These are phyloP conservation scores for Gambusia holbrooki DNA, from an alignment of 2,113 vertebrate species.

Conservation along the genomic window DNA sequence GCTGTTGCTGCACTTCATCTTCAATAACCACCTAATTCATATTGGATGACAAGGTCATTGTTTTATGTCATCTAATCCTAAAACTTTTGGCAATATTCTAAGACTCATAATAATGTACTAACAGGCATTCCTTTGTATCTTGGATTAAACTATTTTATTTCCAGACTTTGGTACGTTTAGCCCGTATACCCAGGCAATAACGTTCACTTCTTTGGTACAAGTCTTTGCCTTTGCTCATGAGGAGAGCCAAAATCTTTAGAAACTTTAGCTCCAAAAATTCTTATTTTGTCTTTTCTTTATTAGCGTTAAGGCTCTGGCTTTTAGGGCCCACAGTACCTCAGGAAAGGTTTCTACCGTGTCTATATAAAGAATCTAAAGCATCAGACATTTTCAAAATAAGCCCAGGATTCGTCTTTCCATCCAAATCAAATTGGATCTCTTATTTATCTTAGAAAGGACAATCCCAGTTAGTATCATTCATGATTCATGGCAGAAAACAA, in stretches of 20 bases:
- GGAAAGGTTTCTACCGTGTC: neutral
- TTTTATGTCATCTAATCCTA: neutral
- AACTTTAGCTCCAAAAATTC: neutral
- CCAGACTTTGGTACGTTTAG: neutral
- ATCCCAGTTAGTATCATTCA: conserved; percentile 39
- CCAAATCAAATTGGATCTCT: conserved; percentile 26
- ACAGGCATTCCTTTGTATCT: neutral
- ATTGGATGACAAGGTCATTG: neutral
- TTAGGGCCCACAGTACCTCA: neutral
- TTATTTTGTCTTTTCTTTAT: neutral
- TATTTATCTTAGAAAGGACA: conserved; percentile 25
- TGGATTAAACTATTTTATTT: neutral
- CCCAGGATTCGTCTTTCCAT: conserved; percentile 51
- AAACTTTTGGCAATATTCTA: neutral
- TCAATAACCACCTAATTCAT: neutral
- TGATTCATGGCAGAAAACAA: conserved; percentile 52
- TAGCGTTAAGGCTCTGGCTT: neutral
- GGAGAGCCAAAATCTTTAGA: neutral
- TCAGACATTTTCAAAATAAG: neutral
- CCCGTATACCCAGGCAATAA: neutral
- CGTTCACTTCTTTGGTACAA: neutral
- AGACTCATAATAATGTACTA: neutral
- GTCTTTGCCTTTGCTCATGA: neutral
- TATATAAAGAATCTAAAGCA: neutral
- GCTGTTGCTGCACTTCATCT: too few species aligned